Evolutionary conservation across 2,797 vertebrate genomes (phyloP).

Genomic region (Girardinus metallicus): DNA sequence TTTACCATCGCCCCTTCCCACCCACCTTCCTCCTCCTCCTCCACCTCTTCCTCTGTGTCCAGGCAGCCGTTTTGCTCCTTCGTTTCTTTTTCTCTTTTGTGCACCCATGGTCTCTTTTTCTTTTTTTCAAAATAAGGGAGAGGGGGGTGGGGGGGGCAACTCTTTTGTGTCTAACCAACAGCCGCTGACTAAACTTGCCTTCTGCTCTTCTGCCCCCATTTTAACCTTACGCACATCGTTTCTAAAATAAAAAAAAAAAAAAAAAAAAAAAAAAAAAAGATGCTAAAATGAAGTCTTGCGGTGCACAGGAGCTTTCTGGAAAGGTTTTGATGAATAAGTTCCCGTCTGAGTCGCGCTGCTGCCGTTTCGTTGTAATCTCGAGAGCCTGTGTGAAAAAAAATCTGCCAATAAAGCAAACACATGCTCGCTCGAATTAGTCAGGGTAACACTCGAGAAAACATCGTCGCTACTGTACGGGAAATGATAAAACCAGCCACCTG

Average conservation of each 20-base stretch:
- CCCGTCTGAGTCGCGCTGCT: background rate
- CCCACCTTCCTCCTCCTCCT: conserved; percentile 30
- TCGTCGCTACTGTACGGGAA: conserved; percentile 64
- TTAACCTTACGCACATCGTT: conserved; percentile 58
- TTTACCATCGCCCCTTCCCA: conserved; percentile 61
- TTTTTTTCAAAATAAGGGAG: background rate
- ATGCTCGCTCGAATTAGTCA: conserved; percentile 63
- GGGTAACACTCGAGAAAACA: conserved; percentile 44
- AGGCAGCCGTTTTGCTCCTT: conserved; percentile 78
- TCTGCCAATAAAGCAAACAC: conserved; percentile 55
- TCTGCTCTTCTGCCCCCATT: conserved; percentile 79
- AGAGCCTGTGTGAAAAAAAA: conserved; percentile 47
- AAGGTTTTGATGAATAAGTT: background rate
- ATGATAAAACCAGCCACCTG: conserved; percentile 70
- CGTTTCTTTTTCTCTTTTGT: conserved; percentile 81
- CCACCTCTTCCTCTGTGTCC: conserved; percentile 68
- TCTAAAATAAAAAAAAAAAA: no score
- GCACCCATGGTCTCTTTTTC: conserved; percentile 77
- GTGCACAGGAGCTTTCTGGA: conserved; percentile 13
- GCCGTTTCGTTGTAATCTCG: conserved; percentile 47
- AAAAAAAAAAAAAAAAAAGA: background rate
- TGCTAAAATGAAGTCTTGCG: conserved; percentile 7
- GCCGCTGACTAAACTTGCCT: conserved; percentile 67
- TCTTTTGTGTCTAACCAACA: conserved; percentile 75
- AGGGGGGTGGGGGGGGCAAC: conserved; percentile 7